These are phyloP conservation scores for Stomatorhinus ivindoensis DNA, from an alignment of 2,113 vertebrate species.

Conservation along the genomic window DNA sequence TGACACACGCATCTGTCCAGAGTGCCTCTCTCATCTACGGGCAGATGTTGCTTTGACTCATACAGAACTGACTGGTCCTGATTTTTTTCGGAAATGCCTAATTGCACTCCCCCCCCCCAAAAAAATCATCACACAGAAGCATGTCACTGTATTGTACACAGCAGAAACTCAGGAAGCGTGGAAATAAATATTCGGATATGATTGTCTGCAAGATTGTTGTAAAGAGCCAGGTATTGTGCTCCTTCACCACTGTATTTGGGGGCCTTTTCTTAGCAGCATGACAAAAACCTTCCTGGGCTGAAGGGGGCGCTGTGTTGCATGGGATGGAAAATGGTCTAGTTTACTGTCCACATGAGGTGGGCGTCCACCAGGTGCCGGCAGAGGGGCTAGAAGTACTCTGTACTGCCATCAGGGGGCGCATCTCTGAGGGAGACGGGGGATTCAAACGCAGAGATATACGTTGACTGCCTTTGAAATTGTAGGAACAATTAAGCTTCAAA, in stretches of 20 bases:
- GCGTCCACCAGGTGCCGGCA: conserved; percentile 19
- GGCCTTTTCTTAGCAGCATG: not conserved
- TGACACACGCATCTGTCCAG: not conserved
- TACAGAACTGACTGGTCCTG: not conserved
- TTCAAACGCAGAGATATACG: not conserved
- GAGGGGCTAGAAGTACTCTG: conserved; percentile 50
- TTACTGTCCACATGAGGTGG: not conserved
- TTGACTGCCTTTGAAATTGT: not conserved
- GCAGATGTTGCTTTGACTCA: not conserved
- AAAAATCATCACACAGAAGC: not conserved
- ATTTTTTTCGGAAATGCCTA: not conserved
- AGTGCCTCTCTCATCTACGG: not conserved
- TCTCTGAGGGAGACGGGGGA: conserved; percentile 39
- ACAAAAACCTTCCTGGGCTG: not conserved
- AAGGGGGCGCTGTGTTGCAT: not conserved
- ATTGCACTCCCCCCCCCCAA: not conserved
- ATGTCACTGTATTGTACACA: not conserved
- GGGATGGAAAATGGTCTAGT: not conserved
- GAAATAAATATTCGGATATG: conserved; percentile 3
- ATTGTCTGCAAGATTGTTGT: no score
- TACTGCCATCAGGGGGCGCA: conserved; percentile 45
- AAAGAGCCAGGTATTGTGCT: not conserved
- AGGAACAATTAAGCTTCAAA: not conserved
- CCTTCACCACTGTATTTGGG: not conserved
- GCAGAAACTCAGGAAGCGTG: not conserved